Base-by-base conservation (phyloP, 1,140 invertebrate genomes). In the Heliconius congener region DNA sequence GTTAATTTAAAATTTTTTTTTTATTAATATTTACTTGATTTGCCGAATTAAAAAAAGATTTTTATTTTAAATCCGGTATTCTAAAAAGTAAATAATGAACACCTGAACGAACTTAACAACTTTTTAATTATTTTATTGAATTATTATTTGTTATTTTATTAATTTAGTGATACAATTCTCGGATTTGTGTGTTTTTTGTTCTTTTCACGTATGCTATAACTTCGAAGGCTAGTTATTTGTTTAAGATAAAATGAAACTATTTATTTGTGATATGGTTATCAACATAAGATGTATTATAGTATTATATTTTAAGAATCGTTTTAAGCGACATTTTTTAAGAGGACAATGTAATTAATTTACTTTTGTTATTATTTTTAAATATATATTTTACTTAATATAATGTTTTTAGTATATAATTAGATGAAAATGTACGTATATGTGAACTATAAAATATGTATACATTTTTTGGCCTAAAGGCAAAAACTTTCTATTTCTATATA, bases 301-400 rank as follows among this genome's bases (percentile, higher is more conserved):
- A 66, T 30, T 30, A 66, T 66, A 66, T 66, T 66, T 66, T 66
- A 66, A 66, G 60, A 66, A 66, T 66, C 23, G 60, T 66, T 66
- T 5, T 23, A 30, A 30, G 4, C 23, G 60, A 27, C 19, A 73
- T 50, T 46, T 73, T 39, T 37, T 46, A 8, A 27, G 19, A 23
- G 19, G 8, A 46, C 18, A 42, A 73, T 39, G 34, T 73, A 18
- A 73, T 42, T 1, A 42, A 23, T 73, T 73, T 39, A n/a, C 3
- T 27, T 66, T 27, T 66, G 23, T 27, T 27, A 27, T 66, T 66
- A 27, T 27, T 66, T 66, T 66, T 16, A 27, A 66, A 66, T 27
- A 27, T 60, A 60, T 66, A 13, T 66, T 27, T 57, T 57, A 57
- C 23, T 57, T 3, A 57, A 57, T 23, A n/a, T 57, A 57, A 23